phyloP scores from a whole-genome alignment of 2,888 invertebrate species.

The Cetonia aurata region DNA sequence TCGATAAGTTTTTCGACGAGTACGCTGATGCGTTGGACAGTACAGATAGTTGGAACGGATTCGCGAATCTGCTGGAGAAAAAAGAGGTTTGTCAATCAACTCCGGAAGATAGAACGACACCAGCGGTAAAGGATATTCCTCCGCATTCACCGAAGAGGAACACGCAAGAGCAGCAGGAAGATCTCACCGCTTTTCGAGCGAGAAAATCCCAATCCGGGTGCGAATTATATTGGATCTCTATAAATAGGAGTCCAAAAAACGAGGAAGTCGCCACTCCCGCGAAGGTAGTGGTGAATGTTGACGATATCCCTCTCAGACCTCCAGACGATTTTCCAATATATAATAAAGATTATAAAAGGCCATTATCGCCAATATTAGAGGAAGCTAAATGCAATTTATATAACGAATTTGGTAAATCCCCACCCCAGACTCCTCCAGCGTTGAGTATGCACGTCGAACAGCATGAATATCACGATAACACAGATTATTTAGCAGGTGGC shows the following conservation, averaged over 20 bases:
- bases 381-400: conserved; percentile 57
- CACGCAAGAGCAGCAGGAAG: conserved; percentile 20
- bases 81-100: conserved; percentile 48
- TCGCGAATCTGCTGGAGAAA: conserved; percentile 14
- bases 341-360: conserved; percentile 4
- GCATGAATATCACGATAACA: conserved; percentile 22
- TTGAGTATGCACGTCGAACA: conserved; percentile 29
- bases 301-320: conserved; percentile 62
- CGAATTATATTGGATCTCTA: conserved; percentile 63
- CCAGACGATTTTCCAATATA: conserved; percentile 53
- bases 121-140: no score
- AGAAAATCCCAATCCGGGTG: conserved; percentile 49
- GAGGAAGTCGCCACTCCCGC: conserved; percentile 16
- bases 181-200: conserved; percentile 45
- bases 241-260: conserved; percentile 52
- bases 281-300: conserved; percentile 55
- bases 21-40: conserved; percentile 11
- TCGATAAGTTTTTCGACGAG: conserved; percentile 60
- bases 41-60: conserved; percentile 20
- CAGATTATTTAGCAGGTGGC: conserved; percentile 49
- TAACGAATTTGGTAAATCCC: conserved; percentile 10
- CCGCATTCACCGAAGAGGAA: no score
- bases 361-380: conserved; percentile 60
- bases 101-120: conserved; percentile 42
- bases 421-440: not conserved